Evolutionary conservation across 92 coral and sea anemone genomes (phyloP), one percentile per base, ranked within the genome.

Genomic region (Virgularia gustaviana): DNA sequence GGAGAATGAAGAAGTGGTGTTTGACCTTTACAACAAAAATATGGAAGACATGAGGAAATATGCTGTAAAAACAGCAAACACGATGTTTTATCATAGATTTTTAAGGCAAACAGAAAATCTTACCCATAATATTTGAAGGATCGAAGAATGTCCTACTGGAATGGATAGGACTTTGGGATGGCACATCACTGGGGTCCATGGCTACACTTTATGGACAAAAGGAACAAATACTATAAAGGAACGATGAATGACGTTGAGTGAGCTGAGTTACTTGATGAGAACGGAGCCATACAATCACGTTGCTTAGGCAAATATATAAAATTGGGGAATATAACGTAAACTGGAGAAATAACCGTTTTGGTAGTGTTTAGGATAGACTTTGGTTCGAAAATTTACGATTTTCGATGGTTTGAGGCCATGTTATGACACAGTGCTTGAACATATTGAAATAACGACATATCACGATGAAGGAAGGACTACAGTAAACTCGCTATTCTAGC

Each of bases 131-230:
- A 33, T 52, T 52, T 18, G 75, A 47, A n/a, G 75, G 81, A 76
- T 92, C 98, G 81, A 89, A 92, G 90, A 89, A 92, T 78, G 86
- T 84, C 60, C 75, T 68, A 89, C 83, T 89, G 74, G 98, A 58
- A 84, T 92, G 96, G 71, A 88, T 95, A 54, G 98, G 98, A 80
- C 98, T 92, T 80, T 89, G 98, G 82, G 81, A 86, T 63, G 92
- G 96, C 78, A 92, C 94, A 70, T 92, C 98, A 75, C 91, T 79
- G 18, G 90, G 98, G 86, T 92, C 98, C 98, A 92, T 92, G 67
- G 44, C 13, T n/a, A 35, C 30, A 15, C 53, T 9, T 1, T 25
- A 13, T 36, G 22, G 19, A 31, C 44, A 51, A 31, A 47, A 67
- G 38, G 60, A 45, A 49, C 47, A 19, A 29, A 20, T 29, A 35